Evolutionary conservation across 1,140 invertebrate species (phyloP), one percentile per base, ranked within the genome.

Genomic region (Neodiprion pinetum): DNA sequence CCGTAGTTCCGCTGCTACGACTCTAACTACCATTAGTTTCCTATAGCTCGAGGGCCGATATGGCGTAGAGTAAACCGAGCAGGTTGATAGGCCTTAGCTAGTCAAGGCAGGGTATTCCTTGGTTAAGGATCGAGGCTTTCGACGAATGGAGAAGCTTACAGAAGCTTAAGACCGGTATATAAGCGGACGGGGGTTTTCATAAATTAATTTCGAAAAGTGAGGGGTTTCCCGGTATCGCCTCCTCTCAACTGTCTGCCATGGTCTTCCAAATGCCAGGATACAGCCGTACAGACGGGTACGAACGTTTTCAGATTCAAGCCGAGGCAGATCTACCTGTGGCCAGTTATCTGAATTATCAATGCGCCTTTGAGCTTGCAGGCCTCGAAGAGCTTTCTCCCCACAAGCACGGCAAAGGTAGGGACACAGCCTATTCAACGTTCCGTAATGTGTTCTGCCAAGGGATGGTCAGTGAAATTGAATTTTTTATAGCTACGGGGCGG

Each of bases 271-370:
- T 40, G 28, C 28, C 28, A 40, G 28, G 28, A 2, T 40, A 40
- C 28, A 40, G 28, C 28, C 5, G 28, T 40, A 40, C 28, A 40
- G 2, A 40, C 1, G 28, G 28, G 28, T 40, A 40, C 28, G 28
- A 40, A 40, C 28, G 11, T 5, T 9, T 3, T 61, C 53, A 17
- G 11, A 61, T 61, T 61, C 53, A 12, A 61, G 53, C 4, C 4
- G 9, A 17, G 11, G n/a, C 53, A 61, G 53, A 61, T 61, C 53
- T 61, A 17, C 53, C 53, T 61, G 53, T 61, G 53, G 53, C 53
- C 53, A 61, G 11, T 61, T 61, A 61, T 61, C 53, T 61, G 53
- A 61, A 61, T 61, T 61, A 61, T 61, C 53, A 61, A 61, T 61
- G 53, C 53, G 11, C 8, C 28, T 40, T 4, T 61, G 53, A 61